A percentile compares a stretch with the other conserved stretches of the same genome.
Conservation (phyloP, 2,888 invertebrate species). For the Trachelus tabidus region DNA sequence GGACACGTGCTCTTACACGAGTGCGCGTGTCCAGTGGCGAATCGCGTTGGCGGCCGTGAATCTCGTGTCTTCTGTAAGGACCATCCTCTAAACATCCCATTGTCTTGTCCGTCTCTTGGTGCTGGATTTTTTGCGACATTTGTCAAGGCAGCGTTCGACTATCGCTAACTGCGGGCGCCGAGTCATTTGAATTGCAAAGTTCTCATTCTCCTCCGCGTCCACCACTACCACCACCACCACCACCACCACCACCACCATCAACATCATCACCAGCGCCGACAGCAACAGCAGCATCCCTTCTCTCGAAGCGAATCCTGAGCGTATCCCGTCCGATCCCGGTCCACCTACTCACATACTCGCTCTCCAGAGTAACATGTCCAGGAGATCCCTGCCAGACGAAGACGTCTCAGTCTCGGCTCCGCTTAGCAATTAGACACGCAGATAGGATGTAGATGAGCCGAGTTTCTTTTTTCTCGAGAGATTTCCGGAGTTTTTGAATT, state of each 20-base stretch:
- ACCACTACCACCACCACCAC: not conserved
- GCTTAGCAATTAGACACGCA: not conserved
- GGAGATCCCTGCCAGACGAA: not conserved
- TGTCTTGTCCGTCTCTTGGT: constrained; percentile 63
- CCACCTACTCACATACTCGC: not conserved
- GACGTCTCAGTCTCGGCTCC: not conserved
- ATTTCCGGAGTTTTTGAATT: not conserved
- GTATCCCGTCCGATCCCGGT: too few species aligned
- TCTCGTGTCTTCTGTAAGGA: constrained; percentile 46
- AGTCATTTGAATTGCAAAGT: constrained; percentile 60
- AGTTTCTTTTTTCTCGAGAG: not conserved
- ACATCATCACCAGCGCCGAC: not conserved
- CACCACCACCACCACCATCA: not conserved
- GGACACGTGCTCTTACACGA: not conserved
- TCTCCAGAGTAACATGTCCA: not conserved
- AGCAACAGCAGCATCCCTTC: not conserved
- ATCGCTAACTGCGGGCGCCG: constrained; percentile 18
- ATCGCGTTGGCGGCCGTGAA: not conserved
- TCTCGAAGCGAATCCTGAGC: not conserved
- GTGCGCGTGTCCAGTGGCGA: not conserved
- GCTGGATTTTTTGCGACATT: constrained; percentile 53
- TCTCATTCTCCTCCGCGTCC: not conserved
- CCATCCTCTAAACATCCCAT: constrained; percentile 63
- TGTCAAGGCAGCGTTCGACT: constrained; percentile 49
- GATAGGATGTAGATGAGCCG: not conserved